Evolutionary conservation across 23 tunicate genomes (phyloP).

Genomic region (Styela plicata): DNA sequence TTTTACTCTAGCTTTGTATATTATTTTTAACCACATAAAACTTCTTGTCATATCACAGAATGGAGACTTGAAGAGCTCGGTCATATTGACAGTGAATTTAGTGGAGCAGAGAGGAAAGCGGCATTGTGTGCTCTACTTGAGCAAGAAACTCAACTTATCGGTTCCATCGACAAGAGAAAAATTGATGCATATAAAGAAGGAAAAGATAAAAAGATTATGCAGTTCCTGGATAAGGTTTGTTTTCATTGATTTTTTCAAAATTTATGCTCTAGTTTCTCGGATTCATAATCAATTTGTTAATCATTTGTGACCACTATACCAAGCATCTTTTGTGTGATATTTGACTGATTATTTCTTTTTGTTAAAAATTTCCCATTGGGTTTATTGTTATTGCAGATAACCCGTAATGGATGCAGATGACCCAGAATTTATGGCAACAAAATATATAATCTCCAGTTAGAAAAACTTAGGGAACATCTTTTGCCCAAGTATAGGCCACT

Average conservation of each 20-base stretch:
- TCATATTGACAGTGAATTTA: slow-evolving; percentile 63
- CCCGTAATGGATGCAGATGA: no score
- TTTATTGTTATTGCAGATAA: no score
- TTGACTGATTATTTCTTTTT: no score
- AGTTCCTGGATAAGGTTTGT: slow-evolving; percentile 57
- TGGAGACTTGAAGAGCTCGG: slow-evolving; percentile 93
- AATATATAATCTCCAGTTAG: no score
- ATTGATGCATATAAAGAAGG: slow-evolving; percentile 50
- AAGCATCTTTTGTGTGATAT: neutral
- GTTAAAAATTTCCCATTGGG: no score
- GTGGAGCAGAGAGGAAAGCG: slow-evolving; percentile 79
- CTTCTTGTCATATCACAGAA: no score
- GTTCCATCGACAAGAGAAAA: slow-evolving; percentile 70
- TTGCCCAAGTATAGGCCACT: no score
- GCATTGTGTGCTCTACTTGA: slow-evolving; percentile 73
- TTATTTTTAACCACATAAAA: no score
- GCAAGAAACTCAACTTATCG: slow-evolving; percentile 85
- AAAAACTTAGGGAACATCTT: no score
- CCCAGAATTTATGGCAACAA: no score
- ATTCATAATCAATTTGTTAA: neutral
- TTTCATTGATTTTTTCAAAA: neutral
- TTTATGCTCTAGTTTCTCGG: neutral
- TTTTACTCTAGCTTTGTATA: no score
- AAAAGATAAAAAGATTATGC: slow-evolving; percentile 36
- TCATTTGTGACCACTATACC: neutral